These are phyloP conservation scores for Zaprionus obscuricornis DNA, from an alignment of 2,888 invertebrate genomes.

Conservation along the genomic window DNA sequence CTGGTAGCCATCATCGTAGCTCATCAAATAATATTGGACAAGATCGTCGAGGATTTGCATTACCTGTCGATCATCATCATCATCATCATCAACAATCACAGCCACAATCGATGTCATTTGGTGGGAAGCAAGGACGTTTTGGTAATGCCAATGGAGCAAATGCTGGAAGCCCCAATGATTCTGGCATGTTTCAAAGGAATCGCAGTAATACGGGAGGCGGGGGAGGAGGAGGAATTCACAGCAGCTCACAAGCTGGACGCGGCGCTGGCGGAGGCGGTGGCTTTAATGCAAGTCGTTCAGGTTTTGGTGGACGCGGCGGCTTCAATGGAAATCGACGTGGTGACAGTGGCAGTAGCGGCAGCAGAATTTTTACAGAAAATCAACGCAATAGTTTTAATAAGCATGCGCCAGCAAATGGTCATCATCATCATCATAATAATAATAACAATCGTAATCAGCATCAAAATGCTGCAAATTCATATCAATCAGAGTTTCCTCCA, in stretches of 20 bases:
- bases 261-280: too few species aligned
- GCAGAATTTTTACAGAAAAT: constrained; percentile 76
- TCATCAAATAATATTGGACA: constrained; percentile 58
- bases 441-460: too few species aligned
- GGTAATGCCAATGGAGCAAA: too few species aligned
- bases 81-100: constrained; percentile 56
- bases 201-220: constrained; percentile 45
- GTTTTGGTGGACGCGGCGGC: constrained; percentile 81
- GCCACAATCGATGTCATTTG: too few species aligned
- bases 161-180: constrained; percentile 38
- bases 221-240: too few species aligned
- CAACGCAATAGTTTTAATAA: constrained; percentile 83
- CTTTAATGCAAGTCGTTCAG: too few species aligned
- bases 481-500: constrained; percentile 80
- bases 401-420: constrained; percentile 62
- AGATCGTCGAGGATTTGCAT: constrained; percentile 81
- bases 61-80: constrained; percentile 73
- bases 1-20: constrained; percentile 30
- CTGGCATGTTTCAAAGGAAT: constrained; percentile 44
- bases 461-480: constrained; percentile 64
- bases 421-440: too few species aligned
- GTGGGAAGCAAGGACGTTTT: constrained; percentile 80
- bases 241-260: too few species aligned
- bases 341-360: constrained; percentile 80
- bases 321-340: constrained; percentile 81